These are phyloP conservation scores for Aphaenogaster floridana DNA, from an alignment of 1,140 invertebrate genomes.

Conservation along the genomic window DNA sequence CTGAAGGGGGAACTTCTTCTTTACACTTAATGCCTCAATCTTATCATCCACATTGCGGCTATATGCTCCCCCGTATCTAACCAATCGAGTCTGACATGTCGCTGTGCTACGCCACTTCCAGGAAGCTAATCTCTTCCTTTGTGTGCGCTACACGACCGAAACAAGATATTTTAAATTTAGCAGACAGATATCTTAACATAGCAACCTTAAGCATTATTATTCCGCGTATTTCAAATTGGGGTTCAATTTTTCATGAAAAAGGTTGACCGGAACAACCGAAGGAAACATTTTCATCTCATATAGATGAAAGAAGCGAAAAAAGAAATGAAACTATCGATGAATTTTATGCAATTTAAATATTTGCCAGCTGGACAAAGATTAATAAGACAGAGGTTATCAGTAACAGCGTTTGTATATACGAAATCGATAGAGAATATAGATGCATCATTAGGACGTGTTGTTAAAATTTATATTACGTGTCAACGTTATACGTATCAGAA, in stretches of 20 bases:
- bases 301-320: neutral
- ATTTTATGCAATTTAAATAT: neutral
- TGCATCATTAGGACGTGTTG: neutral
- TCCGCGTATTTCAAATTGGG: too few species aligned
- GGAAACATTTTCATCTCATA: neutral
- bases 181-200: neutral
- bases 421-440: slow-evolving; percentile 1
- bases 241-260: neutral
- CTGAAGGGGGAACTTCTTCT: slow-evolving; percentile 18
- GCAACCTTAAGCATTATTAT: neutral
- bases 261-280: neutral
- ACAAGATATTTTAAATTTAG: slow-evolving; percentile 2
- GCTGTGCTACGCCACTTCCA: slow-evolving; percentile 28
- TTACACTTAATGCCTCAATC: neutral
- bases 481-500: neutral
- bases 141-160: neutral
- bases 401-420: neutral
- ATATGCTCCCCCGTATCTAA: slow-evolving; percentile 48
- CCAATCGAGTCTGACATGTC: slow-evolving; percentile 50
- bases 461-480: slow-evolving; percentile 9
- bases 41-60: slow-evolving; percentile 49
- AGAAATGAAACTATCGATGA: neutral
- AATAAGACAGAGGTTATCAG: neutral
- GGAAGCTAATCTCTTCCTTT: slow-evolving; percentile 12
- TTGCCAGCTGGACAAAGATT: neutral